Conservation (phyloP, 2,113 vertebrate species). For the Upupa epops region DNA sequence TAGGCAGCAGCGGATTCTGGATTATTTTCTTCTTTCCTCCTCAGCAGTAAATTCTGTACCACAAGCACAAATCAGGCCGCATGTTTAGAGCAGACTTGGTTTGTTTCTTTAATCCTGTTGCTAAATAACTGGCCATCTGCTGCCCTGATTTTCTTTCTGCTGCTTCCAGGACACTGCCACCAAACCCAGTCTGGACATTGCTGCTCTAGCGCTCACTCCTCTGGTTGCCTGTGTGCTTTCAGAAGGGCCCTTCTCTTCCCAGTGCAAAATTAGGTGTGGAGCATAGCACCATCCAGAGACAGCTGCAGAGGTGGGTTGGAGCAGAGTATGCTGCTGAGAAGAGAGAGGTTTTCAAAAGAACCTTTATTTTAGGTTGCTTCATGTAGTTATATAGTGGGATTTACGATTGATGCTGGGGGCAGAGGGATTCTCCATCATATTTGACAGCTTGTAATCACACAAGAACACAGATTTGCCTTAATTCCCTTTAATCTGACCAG, state of each 20-base stretch:
- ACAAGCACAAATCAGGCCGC: not conserved
- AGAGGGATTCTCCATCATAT: not conserved
- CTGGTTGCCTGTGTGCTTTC: not conserved
- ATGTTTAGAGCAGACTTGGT: not conserved
- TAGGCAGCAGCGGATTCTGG: not conserved
- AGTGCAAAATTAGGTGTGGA: not conserved
- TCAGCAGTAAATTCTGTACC: not conserved
- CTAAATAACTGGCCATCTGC: not conserved
- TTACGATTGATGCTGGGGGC: not conserved
- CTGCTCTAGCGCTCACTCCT: not conserved
- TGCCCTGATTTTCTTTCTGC: not conserved
- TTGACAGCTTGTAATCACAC: not conserved
- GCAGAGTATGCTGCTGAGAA: not conserved
- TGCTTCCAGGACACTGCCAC: not conserved
- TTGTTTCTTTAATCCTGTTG: not conserved
- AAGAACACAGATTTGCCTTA: not conserved
- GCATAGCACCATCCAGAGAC: not conserved
- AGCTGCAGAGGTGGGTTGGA: not conserved
- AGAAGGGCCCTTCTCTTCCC: not conserved
- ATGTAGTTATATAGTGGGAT: not conserved
- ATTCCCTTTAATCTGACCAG: conserved; percentile 2
- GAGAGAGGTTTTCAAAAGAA: not conserved
- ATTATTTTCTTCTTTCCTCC: not conserved
- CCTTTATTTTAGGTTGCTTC: not conserved
- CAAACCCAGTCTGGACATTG: not conserved